Evolutionary conservation across 2,113 vertebrate species (phyloP), one percentile per base, ranked within the genome.

Genomic region (Gadus macrocephalus): DNA sequence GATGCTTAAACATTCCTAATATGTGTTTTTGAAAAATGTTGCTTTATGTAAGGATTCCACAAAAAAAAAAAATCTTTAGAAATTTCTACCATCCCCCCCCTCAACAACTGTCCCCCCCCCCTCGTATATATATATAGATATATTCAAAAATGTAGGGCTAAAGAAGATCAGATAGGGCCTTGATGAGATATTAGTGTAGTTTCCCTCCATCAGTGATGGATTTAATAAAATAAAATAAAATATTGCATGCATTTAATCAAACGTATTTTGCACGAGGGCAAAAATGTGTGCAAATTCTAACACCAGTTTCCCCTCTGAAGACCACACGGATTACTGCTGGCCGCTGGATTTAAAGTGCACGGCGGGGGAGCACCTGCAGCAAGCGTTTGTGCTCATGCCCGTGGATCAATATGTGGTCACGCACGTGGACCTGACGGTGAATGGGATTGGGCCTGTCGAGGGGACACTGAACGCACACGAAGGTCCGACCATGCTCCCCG

Each of bases 241-340:
- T 35, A 49, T 49, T 49, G 42, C 42, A 7, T 49, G 42, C 42
- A 49, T 49, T 49, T 9, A 7, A 49, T 49, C 7, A 49, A 49
- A 49, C 31, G 31, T 35, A 35, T 5, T 35, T 35, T 35, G 31
- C 31, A 35, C 31, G 6, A 49, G 9, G 12, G 42, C 42, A 60
- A 17, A 19, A 60, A 7, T n/a, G 9, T 61, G 5, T 61, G 17
- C 8, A 28, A 4, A 17, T 5, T 27, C 22, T 27, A 16, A 42
- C 42, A 28, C 19, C 9, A 4, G 1, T 0, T 62, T 17, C 68
- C 0, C 87, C 38, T 78, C 63, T 28, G 8, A 73, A 93, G 92
- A 85, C 42, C 82, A 79, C 4, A 89, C 86, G 14, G 83, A 89
- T 70, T 86, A 88, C 71, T 93, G 92, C 71, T 93, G 91, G 91